Percentiles rank a stretch among this genome's conserved stretches.
These are phyloP conservation scores for Enteromius afrohamiltoni DNA, from an alignment of 2,797 vertebrate species.

Conservation along the genomic window DNA sequence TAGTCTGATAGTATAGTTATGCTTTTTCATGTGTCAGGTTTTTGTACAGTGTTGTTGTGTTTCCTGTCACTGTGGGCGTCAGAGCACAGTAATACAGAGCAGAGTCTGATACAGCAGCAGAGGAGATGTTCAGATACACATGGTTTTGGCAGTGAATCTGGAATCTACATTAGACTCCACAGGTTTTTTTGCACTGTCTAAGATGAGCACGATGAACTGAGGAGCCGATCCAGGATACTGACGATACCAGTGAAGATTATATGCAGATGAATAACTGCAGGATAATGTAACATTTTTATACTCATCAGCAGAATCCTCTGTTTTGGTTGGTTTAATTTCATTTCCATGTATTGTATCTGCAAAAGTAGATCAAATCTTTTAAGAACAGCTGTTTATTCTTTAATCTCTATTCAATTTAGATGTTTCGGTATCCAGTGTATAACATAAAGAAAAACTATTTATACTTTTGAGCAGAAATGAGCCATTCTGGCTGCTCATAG, in stretches of 20 bases:
- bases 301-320: not conserved
- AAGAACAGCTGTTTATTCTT: too few species aligned
- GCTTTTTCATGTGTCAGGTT: not conserved
- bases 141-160: not conserved
- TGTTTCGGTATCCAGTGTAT: too few species aligned
- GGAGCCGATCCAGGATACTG: not conserved
- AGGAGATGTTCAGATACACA: conserved; percentile 18
- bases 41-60: not conserved
- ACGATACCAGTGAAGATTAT: not conserved
- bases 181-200: not conserved
- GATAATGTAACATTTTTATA: not conserved
- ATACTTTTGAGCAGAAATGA: not conserved
- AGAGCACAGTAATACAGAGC: not conserved
- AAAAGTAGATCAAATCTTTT: not conserved
- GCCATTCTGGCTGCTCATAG: not conserved
- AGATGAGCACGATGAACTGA: not conserved
- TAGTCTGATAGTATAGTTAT: too few species aligned
- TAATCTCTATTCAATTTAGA: too few species aligned
- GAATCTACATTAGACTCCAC: not conserved
- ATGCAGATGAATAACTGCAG: not conserved
- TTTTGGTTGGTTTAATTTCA: not conserved
- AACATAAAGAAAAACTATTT: too few species aligned
- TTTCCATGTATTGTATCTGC: not conserved
- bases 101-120: not conserved
- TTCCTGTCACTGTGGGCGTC: not conserved